Conservation (phyloP, 1,140 invertebrate species). For the Drosophila arizonae region DNA sequence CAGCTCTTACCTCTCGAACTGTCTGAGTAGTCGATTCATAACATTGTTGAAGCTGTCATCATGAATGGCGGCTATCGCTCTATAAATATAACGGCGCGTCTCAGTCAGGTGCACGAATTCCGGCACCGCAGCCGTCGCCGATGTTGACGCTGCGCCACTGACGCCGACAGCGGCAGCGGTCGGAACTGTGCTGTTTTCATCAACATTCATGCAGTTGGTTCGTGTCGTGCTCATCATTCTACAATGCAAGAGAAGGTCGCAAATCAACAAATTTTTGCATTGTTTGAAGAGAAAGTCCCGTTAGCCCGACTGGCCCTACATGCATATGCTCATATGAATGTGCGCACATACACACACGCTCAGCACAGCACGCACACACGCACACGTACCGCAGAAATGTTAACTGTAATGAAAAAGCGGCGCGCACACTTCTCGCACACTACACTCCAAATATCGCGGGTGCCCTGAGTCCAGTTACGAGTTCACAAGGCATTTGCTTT, state of each 20-base stretch:
- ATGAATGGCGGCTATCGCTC: conserved; percentile 59
- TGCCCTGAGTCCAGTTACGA: conserved; percentile 12
- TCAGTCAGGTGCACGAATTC: conserved; percentile 59
- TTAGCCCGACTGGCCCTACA: conserved; percentile 35
- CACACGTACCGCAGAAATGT: conserved; percentile 34
- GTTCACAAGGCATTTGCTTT: conserved; percentile 19
- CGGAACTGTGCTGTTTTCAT: conserved; percentile 19
- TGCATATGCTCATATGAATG: not conserved
- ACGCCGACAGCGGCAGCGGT: conserved; percentile 23
- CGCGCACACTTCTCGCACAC: conserved; percentile 25
- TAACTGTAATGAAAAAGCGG: conserved; percentile 27
- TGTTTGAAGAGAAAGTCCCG: conserved; percentile 44
- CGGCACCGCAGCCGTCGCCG: conserved; percentile 28
- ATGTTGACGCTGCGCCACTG: conserved; percentile 5
- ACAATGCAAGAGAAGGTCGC: conserved; percentile 19
- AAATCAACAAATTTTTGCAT: conserved; percentile 28
- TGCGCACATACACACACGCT: not conserved
- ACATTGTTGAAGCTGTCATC: conserved; percentile 61
- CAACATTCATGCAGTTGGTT: conserved; percentile 38
- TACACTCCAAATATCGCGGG: conserved; percentile 3
- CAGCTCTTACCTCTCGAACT: conserved; percentile 57
- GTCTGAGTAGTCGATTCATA: conserved; percentile 52
- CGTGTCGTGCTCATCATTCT: conserved; percentile 40
- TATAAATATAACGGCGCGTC: conserved; percentile 56
- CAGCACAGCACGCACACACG: conserved; percentile 3